A percentile compares a stretch with the other conserved stretches of the same genome.
Evolutionary conservation across 2,797 vertebrate genomes (phyloP).

Genomic region (Staurois parvus): DNA sequence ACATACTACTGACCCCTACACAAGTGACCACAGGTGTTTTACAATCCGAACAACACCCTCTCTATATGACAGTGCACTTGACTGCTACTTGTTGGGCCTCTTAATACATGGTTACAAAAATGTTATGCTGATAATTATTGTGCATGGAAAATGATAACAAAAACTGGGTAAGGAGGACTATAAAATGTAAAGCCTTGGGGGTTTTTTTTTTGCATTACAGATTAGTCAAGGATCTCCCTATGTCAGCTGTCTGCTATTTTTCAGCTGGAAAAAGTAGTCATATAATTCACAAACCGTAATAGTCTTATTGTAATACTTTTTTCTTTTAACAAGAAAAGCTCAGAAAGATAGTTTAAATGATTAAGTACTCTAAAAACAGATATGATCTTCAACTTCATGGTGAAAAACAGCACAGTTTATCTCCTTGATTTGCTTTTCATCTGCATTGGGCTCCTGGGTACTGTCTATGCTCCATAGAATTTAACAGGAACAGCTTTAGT

Average conservation of each 20-base stretch:
- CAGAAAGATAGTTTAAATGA: not conserved
- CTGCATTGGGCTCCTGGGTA: not conserved
- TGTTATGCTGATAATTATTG: too few relatives aligned
- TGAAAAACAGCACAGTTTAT: conserved; percentile 13
- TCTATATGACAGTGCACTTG: not conserved
- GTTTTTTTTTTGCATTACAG: not conserved
- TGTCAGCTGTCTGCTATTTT: not conserved
- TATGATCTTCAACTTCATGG: not conserved
- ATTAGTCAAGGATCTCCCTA: not conserved
- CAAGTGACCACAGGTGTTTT: too few relatives aligned
- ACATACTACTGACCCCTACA: not conserved
- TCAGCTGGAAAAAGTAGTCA: too few relatives aligned
- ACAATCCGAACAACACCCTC: not conserved
- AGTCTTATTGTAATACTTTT: not conserved
- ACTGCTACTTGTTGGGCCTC: too few relatives aligned
- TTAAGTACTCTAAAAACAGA: conserved; percentile 1
- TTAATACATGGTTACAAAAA: too few relatives aligned
- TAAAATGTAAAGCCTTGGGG: not conserved
- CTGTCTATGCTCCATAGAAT: not conserved
- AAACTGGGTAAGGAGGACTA: too few relatives aligned
- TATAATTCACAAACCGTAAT: not conserved
- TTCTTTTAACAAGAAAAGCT: not conserved
- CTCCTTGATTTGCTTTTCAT: conserved; percentile 22
- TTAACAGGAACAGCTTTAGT: not conserved
- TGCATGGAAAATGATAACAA: not conserved